Base-by-base conservation (phyloP, 2,113 vertebrate species). In the Arothron firmamentum region DNA sequence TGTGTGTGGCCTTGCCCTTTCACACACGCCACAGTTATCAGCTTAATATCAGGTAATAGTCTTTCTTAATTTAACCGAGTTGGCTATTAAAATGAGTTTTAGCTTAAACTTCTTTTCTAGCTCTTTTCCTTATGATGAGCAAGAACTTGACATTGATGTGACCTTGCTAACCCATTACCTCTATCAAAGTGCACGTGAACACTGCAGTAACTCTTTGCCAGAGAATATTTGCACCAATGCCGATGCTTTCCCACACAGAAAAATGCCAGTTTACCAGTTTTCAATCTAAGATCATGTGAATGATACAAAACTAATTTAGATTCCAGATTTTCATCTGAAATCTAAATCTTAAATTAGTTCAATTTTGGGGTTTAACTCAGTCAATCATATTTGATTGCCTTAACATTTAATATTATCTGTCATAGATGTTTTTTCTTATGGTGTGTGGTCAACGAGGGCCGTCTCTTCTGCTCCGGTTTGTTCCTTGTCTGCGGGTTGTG, bases 401-500 rank as follows among this genome's bases (percentile, higher is more conserved):
- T 31, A 31, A 3, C 8, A 31, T 31, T 31, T 31, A 31, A 31
- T 5, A 31, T 12, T 38, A 1, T 38, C 34, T 38, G 34, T 38
- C 11, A 9, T 38, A 10, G 34, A 12, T 38, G 10, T 38, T 5
- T 5, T n/a, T 57, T 62, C 11, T 16, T 60, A 19, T 52, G 7
- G 42, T 41, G 5, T 38, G 0, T 51, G 64, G 58, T 5, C 13
- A 51, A n/a, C 38, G n/a, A 42, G 10, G 15, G 19, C 61, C 45
- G 12, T 65, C 46, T 67, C 8, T 9, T 62, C 20, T 70, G 56
- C n/a, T 68, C 16, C 55, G 20, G 25, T 57, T 63, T 43, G 56
- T 65, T 69, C 63, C 34, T 2, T 65, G 69, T 59, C 52, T 66
- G 71, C 23, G 75, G 34, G 55, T 54, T 57, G 55, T 18, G 48